Evolutionary conservation across 2,797 vertebrate species (phyloP).

Genomic region (Malurus leucopterus): DNA sequence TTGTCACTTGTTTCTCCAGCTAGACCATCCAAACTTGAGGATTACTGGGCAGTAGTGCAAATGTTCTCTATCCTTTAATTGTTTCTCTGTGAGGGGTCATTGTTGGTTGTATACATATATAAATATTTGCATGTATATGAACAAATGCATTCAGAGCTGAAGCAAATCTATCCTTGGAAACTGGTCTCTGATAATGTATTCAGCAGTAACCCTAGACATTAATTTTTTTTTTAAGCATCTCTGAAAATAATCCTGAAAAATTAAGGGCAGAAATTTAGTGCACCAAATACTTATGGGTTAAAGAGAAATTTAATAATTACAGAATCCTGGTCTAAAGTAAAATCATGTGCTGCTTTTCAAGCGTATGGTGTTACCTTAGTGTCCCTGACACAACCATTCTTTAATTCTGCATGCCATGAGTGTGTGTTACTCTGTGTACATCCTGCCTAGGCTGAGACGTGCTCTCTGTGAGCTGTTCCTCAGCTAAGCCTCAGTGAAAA

Average conservation of each 20-base stretch:
- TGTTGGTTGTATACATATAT: background rate
- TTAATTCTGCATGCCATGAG: background rate
- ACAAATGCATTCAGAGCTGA: background rate
- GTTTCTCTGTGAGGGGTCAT: background rate
- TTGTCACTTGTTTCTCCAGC: background rate
- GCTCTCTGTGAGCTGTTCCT: background rate
- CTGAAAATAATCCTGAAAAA: background rate
- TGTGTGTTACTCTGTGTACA: background rate
- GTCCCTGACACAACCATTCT: background rate
- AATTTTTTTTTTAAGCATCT: background rate
- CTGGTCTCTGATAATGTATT: conserved; percentile 71
- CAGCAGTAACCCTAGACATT: conserved; percentile 68
- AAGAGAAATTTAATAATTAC: no score
- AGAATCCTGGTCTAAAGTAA: conserved; percentile 31
- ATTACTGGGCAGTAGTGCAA: background rate
- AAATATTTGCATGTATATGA: background rate
- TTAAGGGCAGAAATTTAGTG: no score
- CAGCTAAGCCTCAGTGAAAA: background rate
- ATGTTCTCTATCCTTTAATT: background rate
- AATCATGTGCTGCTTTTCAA: conserved; percentile 67
- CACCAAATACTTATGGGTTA: no score
- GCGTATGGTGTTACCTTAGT: background rate
- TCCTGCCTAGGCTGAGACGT: background rate
- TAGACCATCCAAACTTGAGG: background rate
- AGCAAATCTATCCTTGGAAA: conserved; percentile 69